Percentiles rank a stretch among this genome's conserved stretches.
Evolutionary conservation across 2,113 vertebrate genomes (phyloP).

Genomic region (Catharus fuscescens): DNA sequence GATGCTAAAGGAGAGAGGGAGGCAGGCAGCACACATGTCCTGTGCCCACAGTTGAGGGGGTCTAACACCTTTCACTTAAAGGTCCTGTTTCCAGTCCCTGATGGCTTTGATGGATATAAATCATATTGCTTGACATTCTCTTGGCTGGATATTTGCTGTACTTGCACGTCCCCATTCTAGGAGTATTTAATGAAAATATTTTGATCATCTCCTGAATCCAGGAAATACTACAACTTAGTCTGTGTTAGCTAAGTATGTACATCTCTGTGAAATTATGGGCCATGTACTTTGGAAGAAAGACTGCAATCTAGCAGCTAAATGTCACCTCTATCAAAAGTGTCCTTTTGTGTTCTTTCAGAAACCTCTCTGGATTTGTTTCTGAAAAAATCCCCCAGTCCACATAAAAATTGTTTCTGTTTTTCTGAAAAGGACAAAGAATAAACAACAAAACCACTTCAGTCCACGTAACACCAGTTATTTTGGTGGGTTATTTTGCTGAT

Average conservation of each 20-base stretch:
- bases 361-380: neutral
- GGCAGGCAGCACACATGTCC: neutral
- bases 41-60: rapidly evolving
- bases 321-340: neutral
- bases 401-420: neutral
- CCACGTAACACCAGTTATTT: neutral
- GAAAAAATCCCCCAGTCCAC: neutral
- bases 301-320: neutral
- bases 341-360: neutral
- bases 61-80: neutral
- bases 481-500: neutral
- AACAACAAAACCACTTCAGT: neutral
- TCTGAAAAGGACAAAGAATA: neutral
- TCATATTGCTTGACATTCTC: neutral
- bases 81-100: neutral
- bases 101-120: neutral
- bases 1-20: too few species aligned
- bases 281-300: neutral
- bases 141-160: neutral
- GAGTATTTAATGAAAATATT: neutral
- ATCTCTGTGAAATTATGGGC: neutral
- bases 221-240: neutral
- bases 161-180: neutral
- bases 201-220: neutral
- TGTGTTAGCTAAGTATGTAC: neutral